A percentile compares a stretch with the other conserved stretches of the same genome.
phyloP scores from a whole-genome alignment of 2,888 invertebrate genomes.

The Galerucella pusilla region DNA sequence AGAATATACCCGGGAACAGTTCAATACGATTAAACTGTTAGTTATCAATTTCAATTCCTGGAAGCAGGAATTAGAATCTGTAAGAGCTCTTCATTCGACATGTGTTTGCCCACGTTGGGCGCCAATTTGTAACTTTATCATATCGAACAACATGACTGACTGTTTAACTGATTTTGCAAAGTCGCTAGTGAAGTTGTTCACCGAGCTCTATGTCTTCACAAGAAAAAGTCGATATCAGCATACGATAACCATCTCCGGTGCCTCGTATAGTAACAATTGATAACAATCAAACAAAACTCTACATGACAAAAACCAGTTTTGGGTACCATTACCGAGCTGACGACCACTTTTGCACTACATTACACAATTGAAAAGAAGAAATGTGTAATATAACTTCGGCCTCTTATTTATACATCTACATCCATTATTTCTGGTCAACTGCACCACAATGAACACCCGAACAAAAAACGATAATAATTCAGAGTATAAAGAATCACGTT shows the following conservation, averaged over 20 bases:
- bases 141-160: too few relatives aligned
- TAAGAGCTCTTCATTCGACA: too few relatives aligned
- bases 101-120: too few relatives aligned
- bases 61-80: too few relatives aligned
- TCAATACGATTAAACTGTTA: conserved; percentile 6
- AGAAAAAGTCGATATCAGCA: too few relatives aligned
- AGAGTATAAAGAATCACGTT: conserved; percentile 54
- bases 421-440: conserved; percentile 48
- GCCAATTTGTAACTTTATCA: too few relatives aligned
- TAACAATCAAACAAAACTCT: conserved; percentile 6
- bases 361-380: conserved; percentile 26
- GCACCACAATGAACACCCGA: conserved; percentile 42
- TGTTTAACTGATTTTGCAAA: too few relatives aligned
- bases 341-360: conserved; percentile 34
- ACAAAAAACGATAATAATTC: conserved; percentile 56
- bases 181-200: too few relatives aligned
- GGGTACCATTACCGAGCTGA: conserved; percentile 20
- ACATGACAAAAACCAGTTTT: conserved; percentile 13
- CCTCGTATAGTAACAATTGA: conserved; percentile 2
- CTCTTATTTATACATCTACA: conserved; percentile 48
- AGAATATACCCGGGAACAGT: neutral
- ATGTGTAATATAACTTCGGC: conserved; percentile 27
- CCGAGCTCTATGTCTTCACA: too few relatives aligned
- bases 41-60: neutral
- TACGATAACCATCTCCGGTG: neutral